Base-by-base conservation (phyloP, 2,888 invertebrate species). In the Lithophane ornitopus region DNA sequence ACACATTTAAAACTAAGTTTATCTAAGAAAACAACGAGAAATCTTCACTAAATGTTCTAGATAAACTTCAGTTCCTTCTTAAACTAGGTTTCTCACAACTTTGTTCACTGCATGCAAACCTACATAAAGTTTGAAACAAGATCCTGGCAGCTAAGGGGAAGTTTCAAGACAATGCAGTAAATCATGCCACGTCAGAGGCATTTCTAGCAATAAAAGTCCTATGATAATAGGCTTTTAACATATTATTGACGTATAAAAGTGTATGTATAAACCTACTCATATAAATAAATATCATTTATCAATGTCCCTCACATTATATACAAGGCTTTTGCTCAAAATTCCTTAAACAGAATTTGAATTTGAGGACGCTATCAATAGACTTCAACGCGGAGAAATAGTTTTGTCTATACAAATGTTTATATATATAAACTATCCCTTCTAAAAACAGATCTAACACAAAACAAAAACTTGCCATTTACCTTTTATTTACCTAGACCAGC, bases 401-500 rank as follows among this genome's bases (percentile, higher is more conserved):
- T 19, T 46, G 11, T 3, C 19, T 14, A n/a, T 39, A 39, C 6
- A 9, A 22, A 49, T 49, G 49, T 22, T 44, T 34, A 44, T 22
- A 14, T 16, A 46, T 16, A 63, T n/a, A 58, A 63, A 76, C 52
- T 46, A 65, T 14, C 56, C 69, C 67, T 52, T 70, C 78, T 49
- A 65, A 68, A 73, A 80, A 56, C 46, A 26, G 44, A 44, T 19
- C 6, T 59, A 46, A 56, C 16, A 59, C 28, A 54, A 71, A 74
- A 83, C 58, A 78, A 77, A 74, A 67, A 58, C 41, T 58, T 67
- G 34, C 39, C 78, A 76, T 81, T 71, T 78, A 85, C 71, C 76
- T 87, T 87, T 76, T 82, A 87, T 83, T 86, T 83, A 76, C 77
- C 83, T 81, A 76, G 76, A 74, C 22, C 67, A 68, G 68, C 66